These are phyloP conservation scores for Oligia fasciuncula DNA, from an alignment of 2,888 invertebrate species.

Conservation along the genomic window DNA sequence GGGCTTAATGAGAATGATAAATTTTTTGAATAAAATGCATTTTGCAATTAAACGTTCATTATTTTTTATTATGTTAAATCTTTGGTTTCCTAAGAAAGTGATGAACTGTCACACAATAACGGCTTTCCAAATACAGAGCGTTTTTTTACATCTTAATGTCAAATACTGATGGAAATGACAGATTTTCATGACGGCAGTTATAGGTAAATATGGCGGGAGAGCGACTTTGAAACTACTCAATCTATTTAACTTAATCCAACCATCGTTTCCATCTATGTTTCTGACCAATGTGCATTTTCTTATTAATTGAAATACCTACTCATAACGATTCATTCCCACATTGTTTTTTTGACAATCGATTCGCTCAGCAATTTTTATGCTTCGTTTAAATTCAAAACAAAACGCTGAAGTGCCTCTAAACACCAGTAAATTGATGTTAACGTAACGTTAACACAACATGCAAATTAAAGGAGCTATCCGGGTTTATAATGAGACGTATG, in stretches of 20 bases:
- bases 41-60: conserved; percentile 6
- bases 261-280: not conserved
- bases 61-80: not conserved
- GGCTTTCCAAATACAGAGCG: not conserved
- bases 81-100: not conserved
- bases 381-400: conserved; percentile 11
- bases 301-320: not conserved
- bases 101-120: not conserved
- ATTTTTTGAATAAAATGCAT: not conserved
- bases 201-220: not conserved
- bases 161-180: not conserved
- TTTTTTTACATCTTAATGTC: not conserved
- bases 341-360: not conserved
- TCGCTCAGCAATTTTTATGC: not conserved
- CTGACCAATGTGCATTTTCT: too few relatives aligned
- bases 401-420: conserved; percentile 5
- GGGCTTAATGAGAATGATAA: too few relatives aligned
- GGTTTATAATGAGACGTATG: conserved; percentile 49
- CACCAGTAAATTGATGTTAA: conserved; percentile 21
- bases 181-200: not conserved
- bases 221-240: conserved; percentile 11
- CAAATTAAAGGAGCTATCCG: conserved; percentile 52
- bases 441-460: conserved; percentile 22
- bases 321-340: not conserved
- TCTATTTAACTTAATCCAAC: conserved; percentile 8